phyloP scores from a whole-genome alignment of 2,888 invertebrate species.

The Hyposoter didymator region DNA sequence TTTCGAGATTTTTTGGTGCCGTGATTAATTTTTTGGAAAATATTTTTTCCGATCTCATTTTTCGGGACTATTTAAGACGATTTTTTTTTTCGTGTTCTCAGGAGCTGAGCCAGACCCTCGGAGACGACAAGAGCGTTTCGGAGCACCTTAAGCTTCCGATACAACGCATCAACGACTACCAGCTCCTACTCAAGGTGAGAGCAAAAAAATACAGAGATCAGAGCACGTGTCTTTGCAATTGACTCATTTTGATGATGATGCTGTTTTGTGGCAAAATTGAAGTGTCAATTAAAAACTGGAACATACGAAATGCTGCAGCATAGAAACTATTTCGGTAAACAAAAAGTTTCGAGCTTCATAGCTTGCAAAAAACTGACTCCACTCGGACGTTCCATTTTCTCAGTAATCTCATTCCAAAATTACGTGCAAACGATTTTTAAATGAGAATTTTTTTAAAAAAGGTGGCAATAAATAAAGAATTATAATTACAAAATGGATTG shows the following conservation, averaged over 20 bases:
- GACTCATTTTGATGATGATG: too few relatives aligned
- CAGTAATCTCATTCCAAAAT: too few relatives aligned
- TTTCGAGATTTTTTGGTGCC: not conserved
- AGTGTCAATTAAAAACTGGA: too few relatives aligned
- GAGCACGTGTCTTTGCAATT: not conserved
- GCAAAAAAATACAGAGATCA: not conserved
- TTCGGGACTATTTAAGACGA: not conserved
- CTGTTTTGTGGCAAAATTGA: too few relatives aligned
- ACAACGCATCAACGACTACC: slow-evolving; percentile 98
- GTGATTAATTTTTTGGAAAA: not conserved
- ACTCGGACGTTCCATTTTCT: too few relatives aligned
- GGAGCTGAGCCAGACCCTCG: slow-evolving; percentile 93
- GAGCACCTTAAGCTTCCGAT: slow-evolving; percentile 97
- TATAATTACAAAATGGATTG: not conserved
- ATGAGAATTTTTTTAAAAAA: not conserved
- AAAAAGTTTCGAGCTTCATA: too few relatives aligned
- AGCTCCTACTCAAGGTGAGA: slow-evolving; percentile 95
- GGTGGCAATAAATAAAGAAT: not conserved
- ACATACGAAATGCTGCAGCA: too few relatives aligned
- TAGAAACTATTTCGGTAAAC: too few relatives aligned
- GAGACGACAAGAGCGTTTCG: slow-evolving; percentile 94
- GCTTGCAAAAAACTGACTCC: not conserved
- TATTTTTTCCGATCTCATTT: slow-evolving; percentile 30
- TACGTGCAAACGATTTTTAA: not conserved
- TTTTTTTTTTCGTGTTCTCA: slow-evolving; percentile 83